Evolutionary conservation across 2,888 invertebrate species (phyloP).

Genomic region (Ormyrus nitidulus): DNA sequence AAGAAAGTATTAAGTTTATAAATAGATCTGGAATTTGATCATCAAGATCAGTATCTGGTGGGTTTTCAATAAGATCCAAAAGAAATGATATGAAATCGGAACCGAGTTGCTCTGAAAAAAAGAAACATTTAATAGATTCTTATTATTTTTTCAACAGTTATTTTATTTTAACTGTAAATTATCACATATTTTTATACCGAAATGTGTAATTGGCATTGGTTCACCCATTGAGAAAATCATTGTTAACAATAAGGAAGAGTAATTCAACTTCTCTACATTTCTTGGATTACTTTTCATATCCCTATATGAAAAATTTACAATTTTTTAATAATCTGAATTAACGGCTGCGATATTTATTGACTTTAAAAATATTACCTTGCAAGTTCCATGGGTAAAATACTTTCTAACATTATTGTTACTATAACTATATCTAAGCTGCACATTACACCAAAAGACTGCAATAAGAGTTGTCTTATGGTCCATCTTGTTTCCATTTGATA

Average conservation of each 20-base stretch:
- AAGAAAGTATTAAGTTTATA: conserved; percentile 89
- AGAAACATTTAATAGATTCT: not conserved
- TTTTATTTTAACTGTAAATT: no score
- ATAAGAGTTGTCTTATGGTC: conserved; percentile 87
- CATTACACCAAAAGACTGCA: conserved; percentile 92
- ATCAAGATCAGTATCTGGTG: conserved; percentile 87
- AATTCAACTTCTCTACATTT: conserved; percentile 87
- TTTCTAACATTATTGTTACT: conserved; percentile 88
- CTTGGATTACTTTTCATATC: conserved; percentile 88
- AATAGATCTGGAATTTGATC: conserved; percentile 91
- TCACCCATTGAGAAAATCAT: conserved; percentile 95
- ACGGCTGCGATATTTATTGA: not conserved
- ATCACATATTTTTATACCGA: conserved; percentile 78
- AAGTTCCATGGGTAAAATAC: conserved; percentile 92
- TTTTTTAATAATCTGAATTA: not conserved
- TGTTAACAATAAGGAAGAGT: conserved; percentile 88
- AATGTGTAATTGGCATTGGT: conserved; percentile 90
- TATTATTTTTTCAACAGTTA: no score
- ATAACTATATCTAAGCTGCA: conserved; percentile 90
- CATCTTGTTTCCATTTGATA: conserved; percentile 97
- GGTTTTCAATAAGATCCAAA: conserved; percentile 87
- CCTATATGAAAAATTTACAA: conserved; percentile 72
- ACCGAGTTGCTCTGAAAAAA: conserved; percentile 87
- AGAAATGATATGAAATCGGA: conserved; percentile 88
- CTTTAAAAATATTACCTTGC: conserved; percentile 79